Conservation (phyloP, 1,140 invertebrate species). For the Ericerus pela region DNA sequence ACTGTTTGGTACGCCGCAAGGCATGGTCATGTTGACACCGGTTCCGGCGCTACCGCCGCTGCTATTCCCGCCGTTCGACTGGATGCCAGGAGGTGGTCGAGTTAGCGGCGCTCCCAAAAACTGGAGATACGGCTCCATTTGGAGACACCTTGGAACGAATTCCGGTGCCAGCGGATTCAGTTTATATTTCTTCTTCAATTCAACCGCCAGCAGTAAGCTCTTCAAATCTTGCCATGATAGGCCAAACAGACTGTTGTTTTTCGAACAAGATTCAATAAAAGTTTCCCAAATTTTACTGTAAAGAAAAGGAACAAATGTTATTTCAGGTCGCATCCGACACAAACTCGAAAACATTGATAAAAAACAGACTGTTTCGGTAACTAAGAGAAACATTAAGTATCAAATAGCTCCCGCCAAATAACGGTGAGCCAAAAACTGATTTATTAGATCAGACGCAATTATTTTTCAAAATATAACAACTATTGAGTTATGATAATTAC, state of each 20-base stretch:
- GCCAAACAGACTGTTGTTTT: constrained; percentile 59
- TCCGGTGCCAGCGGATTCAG: constrained; percentile 70
- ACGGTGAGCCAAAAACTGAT: too few species aligned
- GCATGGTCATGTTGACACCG: too few species aligned
- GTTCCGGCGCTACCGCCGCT: too few species aligned
- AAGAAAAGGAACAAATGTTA: constrained; percentile 18
- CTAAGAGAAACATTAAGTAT: too few species aligned
- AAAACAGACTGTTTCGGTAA: too few species aligned
- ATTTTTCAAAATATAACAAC: too few species aligned
- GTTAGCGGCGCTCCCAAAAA: constrained; percentile 7
- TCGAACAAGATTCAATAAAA: constrained; percentile 56
- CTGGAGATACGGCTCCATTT: constrained; percentile 24
- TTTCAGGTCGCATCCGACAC: neutral
- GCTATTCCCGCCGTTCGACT: neutral
- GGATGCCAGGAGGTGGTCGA: neutral
- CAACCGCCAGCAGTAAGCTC: constrained; percentile 51
- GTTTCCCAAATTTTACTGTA: constrained; percentile 62
- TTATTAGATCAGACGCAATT: too few species aligned
- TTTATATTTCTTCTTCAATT: constrained; percentile 55
- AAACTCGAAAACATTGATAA: constrained; percentile 6
- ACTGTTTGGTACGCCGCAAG: neutral
- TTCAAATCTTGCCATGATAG: constrained; percentile 51
- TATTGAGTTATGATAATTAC: too few species aligned
- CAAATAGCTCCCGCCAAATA: too few species aligned
- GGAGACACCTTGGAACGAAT: constrained; percentile 47